Evolutionary conservation across 64 coral and sea anemone genomes (phyloP).

Genomic region (Pocillopora verrucosa): DNA sequence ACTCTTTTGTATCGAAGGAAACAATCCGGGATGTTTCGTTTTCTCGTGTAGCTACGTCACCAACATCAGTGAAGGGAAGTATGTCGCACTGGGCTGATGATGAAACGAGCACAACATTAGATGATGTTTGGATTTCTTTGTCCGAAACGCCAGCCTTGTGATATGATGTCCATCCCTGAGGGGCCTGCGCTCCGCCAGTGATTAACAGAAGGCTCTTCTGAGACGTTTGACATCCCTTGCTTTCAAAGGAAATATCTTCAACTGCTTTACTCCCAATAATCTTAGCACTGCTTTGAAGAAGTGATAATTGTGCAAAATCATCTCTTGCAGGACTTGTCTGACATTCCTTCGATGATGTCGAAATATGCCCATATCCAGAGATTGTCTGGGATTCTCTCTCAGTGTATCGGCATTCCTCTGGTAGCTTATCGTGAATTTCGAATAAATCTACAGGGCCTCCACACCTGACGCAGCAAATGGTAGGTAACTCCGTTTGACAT

Average conservation of each 20-base stretch:
- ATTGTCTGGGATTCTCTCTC: background rate
- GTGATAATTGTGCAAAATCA: background rate
- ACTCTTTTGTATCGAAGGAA: background rate
- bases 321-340: background rate
- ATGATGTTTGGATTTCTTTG: slow-evolving; percentile 26
- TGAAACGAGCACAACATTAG: background rate
- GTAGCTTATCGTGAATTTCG: background rate
- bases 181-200: no score
- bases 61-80: background rate
- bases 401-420: background rate
- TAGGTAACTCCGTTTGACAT: slow-evolving; percentile 3
- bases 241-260: background rate
- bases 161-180: background rate
- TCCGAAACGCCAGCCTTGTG: background rate
- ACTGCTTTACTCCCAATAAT: background rate
- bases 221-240: slow-evolving; percentile 10
- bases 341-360: background rate
- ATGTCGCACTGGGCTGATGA: slow-evolving; percentile 26
- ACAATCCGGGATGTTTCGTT: background rate
- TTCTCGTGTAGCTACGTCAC: background rate
- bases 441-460: background rate
- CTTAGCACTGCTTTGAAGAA: background rate
- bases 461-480: background rate
- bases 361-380: background rate
- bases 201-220: background rate